phyloP scores from a whole-genome alignment of 2,113 vertebrate species.

The Edolisoma coerulescens region DNA sequence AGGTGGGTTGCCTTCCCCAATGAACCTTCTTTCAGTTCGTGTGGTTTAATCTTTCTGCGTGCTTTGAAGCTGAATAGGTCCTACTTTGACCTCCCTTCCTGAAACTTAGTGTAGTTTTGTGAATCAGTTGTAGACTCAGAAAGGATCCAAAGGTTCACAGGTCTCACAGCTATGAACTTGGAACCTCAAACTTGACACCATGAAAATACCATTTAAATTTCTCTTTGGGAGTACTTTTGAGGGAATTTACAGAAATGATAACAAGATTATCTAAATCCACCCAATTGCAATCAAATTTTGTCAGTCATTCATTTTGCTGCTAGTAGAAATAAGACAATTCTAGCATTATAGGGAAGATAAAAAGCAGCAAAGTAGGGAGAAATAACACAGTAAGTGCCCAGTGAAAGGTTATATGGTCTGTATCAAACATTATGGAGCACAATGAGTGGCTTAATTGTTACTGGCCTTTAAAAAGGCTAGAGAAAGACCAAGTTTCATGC shows the following conservation, averaged over 20 bases:
- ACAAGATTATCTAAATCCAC: background rate
- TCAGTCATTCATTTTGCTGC: background rate
- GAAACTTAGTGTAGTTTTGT: background rate
- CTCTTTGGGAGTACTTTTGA: background rate
- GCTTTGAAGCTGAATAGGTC: background rate
- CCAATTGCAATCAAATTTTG: background rate
- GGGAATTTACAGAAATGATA: background rate
- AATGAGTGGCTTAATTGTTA: background rate
- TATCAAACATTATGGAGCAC: background rate
- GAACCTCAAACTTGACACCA: background rate
- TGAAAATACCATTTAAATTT: background rate
- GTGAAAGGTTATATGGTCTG: background rate
- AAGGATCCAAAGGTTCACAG: background rate
- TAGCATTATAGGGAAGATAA: background rate
- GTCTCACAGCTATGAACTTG: background rate
- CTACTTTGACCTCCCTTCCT: background rate
- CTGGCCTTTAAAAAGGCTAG: background rate
- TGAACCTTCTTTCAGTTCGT: background rate
- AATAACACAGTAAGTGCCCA: background rate
- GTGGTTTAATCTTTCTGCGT: background rate
- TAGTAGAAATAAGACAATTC: background rate
- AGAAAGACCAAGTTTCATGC: background rate
- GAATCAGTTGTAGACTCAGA: background rate
- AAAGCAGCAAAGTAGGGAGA: background rate
- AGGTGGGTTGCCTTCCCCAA: slow-evolving; percentile 76